Evolutionary conservation across 2,797 vertebrate genomes (phyloP), one percentile per base, ranked within the genome.

Genomic region (Cynodonichthys magdalenae): DNA sequence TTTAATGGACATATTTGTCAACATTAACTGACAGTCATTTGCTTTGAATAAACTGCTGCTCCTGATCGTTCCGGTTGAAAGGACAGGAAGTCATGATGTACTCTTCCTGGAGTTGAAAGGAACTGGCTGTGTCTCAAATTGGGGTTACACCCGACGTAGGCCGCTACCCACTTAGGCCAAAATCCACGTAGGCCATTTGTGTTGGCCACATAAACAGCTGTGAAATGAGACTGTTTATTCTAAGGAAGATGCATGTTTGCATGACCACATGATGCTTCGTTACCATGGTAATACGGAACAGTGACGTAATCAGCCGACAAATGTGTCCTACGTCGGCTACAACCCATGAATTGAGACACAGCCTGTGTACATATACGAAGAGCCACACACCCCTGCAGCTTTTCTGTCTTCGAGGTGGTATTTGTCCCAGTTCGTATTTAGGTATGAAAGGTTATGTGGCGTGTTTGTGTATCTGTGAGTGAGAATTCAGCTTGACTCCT

Each of bases 371-470:
- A 68, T 76, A 83, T 71, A 63, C 48, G 59, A 77, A 48, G 59
- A 79, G 45, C 55, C 59, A 62, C 34, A 53, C 12, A 4, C 51
- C 79, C 56, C 71, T 52, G 73, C 11, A 60, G 63, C 27, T 14
- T 15, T 9, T 29, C 68, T 39, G 39, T 68, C 74, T 69, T 57
- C 74, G 59, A 49, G 3, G 57, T 70, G n/a, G 17, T 28, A 46
- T 75, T 75, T 57, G 67, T 85, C 71, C 66, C 60, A 74, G 66
- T 63, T 80, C 56, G 74, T 80, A 63, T 80, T 81, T 81, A 77
- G 66, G 66, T 68, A 55, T 46, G 71, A 71, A 86, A 76, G 80
- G 83, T 89, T 85, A 81, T 57, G 69, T 20, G 63, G 63, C 44
- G 69, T 52, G 45, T 65, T 49, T 55, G 70, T 29, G 71, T 56